Evolutionary conservation across 2,797 vertebrate genomes (phyloP).

Genomic region (Xerus rutilus): DNA sequence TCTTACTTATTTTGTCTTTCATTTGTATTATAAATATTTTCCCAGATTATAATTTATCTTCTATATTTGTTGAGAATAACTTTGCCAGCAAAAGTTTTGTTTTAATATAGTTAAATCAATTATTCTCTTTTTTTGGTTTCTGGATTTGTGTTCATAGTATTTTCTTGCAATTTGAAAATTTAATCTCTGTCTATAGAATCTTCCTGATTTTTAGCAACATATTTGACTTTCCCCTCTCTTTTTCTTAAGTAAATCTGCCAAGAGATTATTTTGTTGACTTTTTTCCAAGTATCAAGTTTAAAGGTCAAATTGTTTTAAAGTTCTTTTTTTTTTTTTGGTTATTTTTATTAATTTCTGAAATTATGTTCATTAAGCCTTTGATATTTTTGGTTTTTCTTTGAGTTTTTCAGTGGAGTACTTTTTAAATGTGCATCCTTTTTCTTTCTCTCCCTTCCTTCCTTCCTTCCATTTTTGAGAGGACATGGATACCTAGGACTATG

Average conservation of each 20-base stretch:
- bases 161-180: conserved; percentile 32
- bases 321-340: background rate
- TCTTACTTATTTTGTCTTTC: conserved; percentile 17
- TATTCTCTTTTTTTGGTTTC: background rate
- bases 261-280: background rate
- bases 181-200: background rate
- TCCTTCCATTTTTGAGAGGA: background rate
- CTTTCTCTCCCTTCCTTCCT: no score
- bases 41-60: conserved; percentile 5
- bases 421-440: background rate
- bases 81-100: background rate
- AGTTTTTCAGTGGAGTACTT: background rate
- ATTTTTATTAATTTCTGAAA: conserved; percentile 42
- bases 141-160: background rate
- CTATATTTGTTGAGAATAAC: background rate
- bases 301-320: background rate
- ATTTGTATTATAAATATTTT: background rate
- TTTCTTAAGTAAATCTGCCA: background rate
- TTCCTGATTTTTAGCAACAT: background rate
- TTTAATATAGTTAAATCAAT: background rate
- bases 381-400: background rate
- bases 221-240: background rate
- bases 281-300: conserved; percentile 1
- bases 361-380: background rate
- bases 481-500: background rate